A percentile compares a stretch with the other conserved stretches of the same genome.
Conservation (phyloP, 2,888 invertebrate species). For the Choristoneura rosaceana region DNA sequence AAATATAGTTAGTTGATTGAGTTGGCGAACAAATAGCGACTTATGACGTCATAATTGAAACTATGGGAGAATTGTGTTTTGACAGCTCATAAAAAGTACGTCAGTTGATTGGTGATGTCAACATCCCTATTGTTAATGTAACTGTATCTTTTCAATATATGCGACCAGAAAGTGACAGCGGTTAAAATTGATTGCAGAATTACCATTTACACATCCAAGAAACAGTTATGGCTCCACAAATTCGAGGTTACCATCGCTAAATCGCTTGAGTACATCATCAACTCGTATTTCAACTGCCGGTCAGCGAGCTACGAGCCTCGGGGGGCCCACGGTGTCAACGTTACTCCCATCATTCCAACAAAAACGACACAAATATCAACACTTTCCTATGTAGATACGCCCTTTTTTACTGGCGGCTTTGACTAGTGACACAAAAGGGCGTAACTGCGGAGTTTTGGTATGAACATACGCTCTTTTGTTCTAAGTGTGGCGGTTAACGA, state of each 20-base stretch:
- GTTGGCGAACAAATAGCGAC: no score
- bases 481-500: constrained; percentile 8
- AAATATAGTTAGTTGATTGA: no score
- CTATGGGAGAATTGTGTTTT: no score
- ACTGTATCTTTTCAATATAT: no score
- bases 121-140: no score
- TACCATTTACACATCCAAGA: not conserved
- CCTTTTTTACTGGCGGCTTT: not conserved
- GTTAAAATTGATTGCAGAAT: no score
- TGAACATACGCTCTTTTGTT: not conserved
- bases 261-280: constrained; percentile 12
- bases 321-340: constrained; percentile 12
- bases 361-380: not conserved
- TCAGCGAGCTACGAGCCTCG: constrained; percentile 20
- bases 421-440: not conserved
- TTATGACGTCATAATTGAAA: no score
- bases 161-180: no score
- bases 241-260: not conserved
- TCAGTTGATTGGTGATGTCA: no score
- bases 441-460: not conserved
- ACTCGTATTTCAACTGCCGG: constrained; percentile 2
- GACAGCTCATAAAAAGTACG: no score
- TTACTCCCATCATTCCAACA: not conserved
- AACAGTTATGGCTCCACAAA: not conserved
- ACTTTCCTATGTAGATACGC: not conserved